Conservation (phyloP, 2,113 vertebrate species). For the Clarias magur region DNA sequence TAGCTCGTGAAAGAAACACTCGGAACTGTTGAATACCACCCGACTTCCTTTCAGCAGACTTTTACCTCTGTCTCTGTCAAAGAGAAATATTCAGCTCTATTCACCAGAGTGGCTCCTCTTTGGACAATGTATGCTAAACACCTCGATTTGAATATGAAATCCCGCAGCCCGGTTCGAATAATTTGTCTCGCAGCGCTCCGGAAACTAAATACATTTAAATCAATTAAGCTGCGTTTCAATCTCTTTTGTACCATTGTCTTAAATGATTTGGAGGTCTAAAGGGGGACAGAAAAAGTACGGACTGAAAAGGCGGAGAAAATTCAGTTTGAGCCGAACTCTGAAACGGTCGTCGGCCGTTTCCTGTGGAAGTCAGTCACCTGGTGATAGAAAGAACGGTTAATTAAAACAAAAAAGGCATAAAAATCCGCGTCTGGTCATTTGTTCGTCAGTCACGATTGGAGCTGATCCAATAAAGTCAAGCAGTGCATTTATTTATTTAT, state of each 20-base stretch:
- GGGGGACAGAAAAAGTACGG: conserved; percentile 39
- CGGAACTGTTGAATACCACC: not conserved
- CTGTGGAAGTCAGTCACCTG: conserved; percentile 40
- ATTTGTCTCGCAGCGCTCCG: conserved; percentile 59
- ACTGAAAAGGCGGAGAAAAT: not conserved
- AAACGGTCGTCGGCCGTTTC: conserved; percentile 38
- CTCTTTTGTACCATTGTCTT: conserved; percentile 51
- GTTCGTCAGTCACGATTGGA: not conserved
- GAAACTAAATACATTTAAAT: conserved; percentile 73
- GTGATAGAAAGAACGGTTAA: conserved; percentile 40
- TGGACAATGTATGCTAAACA: conserved; percentile 19
- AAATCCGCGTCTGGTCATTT: conserved; percentile 14
- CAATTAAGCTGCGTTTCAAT: conserved; percentile 70
- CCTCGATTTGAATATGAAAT: conserved; percentile 28
- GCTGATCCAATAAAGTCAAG: not conserved
- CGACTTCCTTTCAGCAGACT: not conserved
- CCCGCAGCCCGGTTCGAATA: conserved; percentile 60
- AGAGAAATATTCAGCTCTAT: conserved; percentile 6
- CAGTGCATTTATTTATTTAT: too few species aligned
- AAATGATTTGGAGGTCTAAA: conserved; percentile 60
- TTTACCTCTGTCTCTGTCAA: not conserved
- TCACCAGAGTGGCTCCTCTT: not conserved
- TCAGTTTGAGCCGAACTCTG: not conserved
- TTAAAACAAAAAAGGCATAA: conserved; percentile 18
- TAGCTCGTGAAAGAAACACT: not conserved